Evolutionary conservation across 2,113 vertebrate genomes (phyloP), one percentile per base, ranked within the genome.

Genomic region (Leptobrachium leishanense): DNA sequence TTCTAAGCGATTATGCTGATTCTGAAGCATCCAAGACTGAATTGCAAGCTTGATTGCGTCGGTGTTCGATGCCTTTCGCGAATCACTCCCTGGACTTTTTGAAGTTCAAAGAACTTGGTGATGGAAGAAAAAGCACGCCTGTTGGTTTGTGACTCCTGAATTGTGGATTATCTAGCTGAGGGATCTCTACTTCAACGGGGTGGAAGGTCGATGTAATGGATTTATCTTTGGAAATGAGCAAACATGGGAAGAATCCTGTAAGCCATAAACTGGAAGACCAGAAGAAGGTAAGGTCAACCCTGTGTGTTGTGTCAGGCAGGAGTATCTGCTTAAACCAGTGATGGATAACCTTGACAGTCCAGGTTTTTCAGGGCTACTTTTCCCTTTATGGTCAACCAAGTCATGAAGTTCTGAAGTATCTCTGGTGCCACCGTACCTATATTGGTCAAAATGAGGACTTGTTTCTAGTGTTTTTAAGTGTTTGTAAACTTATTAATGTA

Each of bases 181-280:
- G 90, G 85, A 13, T 89, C 89, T 91, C 82, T 69, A 8, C 83
- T 92, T 88, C 88, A 82, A 85, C 88, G 88, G 86, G 90, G 69
- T 76, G 84, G 88, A 83, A 85, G 90, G 57, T 85, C 73, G 86
- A 89, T 93, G 92, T 91, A 89, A 99, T 99, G 98, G 98, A 99
- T 94, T 94, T 95, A 94, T 93, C 95, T 89, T 93, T 93, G 83
- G 97, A 98, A 86, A 93, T 92, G 89, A 94, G 85, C 89, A 98
- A 93, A 89, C 96, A 97, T 96, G 95, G 93, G 91, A 98, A 95
- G 90, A 98, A 97, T 93, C 93, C 95, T 75, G 88, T 96, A 83
- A 96, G 95, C 92, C 98, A 99, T 85, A 99, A 99, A 84, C 91
- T 98, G 85, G 98, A 99, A 92, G 98, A 98, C 88, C 98, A 99